Evolutionary conservation across 2,888 invertebrate species (phyloP).

Genomic region (Euplexia lucipara): DNA sequence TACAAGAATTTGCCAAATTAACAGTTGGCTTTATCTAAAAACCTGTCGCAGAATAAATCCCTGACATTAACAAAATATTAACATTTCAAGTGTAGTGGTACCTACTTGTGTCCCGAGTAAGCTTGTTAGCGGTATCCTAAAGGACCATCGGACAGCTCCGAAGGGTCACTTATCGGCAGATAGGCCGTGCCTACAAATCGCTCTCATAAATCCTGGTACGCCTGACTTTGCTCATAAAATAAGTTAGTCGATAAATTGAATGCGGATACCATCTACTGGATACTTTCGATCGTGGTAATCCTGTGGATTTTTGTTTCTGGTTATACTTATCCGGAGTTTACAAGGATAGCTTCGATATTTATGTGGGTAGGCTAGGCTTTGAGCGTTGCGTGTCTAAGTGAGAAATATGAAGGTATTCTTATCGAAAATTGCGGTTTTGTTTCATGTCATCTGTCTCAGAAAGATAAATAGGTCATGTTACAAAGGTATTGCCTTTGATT

Average conservation of each 20-base stretch:
- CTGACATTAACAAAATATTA: conserved; percentile 40
- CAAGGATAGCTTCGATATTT: conserved; percentile 8
- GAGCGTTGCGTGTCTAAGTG: background rate
- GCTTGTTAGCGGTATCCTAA: conserved; percentile 51
- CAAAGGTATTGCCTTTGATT: background rate
- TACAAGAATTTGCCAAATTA: conserved; percentile 7
- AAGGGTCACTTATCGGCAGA: conserved; percentile 60
- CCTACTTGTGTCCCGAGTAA: conserved; percentile 38
- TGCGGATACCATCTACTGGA: conserved; percentile 66
- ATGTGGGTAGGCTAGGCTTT: background rate
- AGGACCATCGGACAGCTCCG: conserved; percentile 37
- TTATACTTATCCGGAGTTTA: conserved; percentile 22
- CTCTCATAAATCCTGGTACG: conserved; percentile 65
- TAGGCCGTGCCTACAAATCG: conserved; percentile 54
- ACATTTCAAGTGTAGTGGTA: conserved; percentile 46
- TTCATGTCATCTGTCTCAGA: background rate
- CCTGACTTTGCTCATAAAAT: conserved; percentile 69
- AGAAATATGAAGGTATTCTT: background rate
- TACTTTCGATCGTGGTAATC: conserved; percentile 46
- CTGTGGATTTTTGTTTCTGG: conserved; percentile 41
- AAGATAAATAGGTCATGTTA: background rate
- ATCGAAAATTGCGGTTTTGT: background rate
- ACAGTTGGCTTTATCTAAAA: conserved; percentile 4
- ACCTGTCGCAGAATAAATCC: conserved; percentile 35
- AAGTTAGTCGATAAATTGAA: conserved; percentile 73